Percentiles rank a stretch among this genome's conserved stretches.
These are phyloP conservation scores for Rhamnusium bicolor DNA, from an alignment of 2,888 invertebrate species.

Conservation along the genomic window DNA sequence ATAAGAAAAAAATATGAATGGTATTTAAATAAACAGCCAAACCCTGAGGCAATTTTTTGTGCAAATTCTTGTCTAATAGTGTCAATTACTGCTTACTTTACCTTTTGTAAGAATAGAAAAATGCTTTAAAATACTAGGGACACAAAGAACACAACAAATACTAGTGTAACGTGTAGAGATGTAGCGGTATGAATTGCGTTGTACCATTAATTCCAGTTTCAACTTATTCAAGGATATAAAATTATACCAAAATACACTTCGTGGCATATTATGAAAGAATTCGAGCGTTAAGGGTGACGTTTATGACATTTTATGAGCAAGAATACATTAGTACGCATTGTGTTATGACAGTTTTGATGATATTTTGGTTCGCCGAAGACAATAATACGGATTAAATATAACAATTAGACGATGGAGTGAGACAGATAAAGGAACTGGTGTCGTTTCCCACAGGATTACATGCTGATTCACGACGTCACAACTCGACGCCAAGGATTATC, in stretches of 20 bases:
- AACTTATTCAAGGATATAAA: constrained; percentile 42
- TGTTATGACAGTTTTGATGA: constrained; percentile 67
- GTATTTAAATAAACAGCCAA: no score
- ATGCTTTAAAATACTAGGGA: background rate
- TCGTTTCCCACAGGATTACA: constrained; percentile 70
- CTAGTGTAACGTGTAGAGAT: background rate
- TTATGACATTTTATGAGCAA: constrained; percentile 64
- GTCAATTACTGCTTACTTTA: no score
- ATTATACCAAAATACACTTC: constrained; percentile 43
- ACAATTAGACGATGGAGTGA: constrained; percentile 67
- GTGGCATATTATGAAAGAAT: constrained; percentile 44
- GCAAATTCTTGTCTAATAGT: no score
- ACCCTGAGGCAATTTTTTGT: no score
- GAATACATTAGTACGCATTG: constrained; percentile 64
- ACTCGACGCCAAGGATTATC: constrained; percentile 57
- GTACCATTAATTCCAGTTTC: constrained; percentile 20
- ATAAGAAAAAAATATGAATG: no score
- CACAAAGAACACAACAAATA: background rate
- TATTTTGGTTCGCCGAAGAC: constrained; percentile 67
- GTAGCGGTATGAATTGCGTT: background rate
- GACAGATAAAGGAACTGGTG: constrained; percentile 65
- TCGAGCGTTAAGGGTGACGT: constrained; percentile 55
- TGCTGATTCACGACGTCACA: constrained; percentile 69
- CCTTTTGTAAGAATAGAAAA: no score
- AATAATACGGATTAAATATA: constrained; percentile 71